These are phyloP conservation scores for Atrichornis clamosus DNA, from an alignment of 2,113 vertebrate genomes.

Conservation along the genomic window DNA sequence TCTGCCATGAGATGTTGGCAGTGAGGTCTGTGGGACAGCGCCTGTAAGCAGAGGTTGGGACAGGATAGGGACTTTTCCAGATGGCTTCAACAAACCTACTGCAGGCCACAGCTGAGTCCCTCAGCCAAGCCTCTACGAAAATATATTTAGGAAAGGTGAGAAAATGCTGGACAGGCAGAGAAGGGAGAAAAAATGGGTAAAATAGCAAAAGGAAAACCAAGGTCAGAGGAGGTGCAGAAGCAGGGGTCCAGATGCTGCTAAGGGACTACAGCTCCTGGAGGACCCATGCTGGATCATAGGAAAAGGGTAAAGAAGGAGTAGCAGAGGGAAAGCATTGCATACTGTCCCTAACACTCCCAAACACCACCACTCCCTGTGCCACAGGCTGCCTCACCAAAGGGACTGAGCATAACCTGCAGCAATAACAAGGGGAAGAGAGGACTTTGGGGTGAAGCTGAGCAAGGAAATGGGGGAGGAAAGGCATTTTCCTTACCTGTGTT, in stretches of 20 bases:
- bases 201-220: not conserved
- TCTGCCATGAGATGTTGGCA: not conserved
- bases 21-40: not conserved
- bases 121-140: not conserved
- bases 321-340: not conserved
- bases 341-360: not conserved
- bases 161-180: not conserved
- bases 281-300: not conserved
- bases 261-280: not conserved
- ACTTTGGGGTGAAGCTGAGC: not conserved
- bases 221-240: not conserved
- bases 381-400: not conserved
- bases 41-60: not conserved
- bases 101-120: not conserved
- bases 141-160: not conserved
- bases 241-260: not conserved
- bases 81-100: fast-evolving
- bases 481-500: not conserved
- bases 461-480: not conserved
- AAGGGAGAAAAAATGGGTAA: not conserved
- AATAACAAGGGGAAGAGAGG: not conserved
- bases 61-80: not conserved
- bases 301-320: not conserved
- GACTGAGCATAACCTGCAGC: not conserved
- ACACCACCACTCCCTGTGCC: not conserved